Percentiles rank a stretch among this genome's conserved stretches.
Evolutionary conservation across 1,140 invertebrate species (phyloP).

Genomic region (Anastatus disparis): DNA sequence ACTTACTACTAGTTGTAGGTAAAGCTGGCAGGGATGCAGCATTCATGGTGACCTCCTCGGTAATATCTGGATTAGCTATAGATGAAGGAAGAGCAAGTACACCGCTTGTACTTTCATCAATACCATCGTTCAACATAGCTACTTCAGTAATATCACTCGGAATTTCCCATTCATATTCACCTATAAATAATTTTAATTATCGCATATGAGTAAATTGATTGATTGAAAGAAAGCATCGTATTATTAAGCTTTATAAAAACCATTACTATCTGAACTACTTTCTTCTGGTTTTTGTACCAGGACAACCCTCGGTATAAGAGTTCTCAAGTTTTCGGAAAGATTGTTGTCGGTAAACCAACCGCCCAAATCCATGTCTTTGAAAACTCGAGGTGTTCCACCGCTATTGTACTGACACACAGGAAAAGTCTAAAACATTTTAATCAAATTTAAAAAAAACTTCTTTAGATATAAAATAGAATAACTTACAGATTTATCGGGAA

Average conservation of each 20-base stretch:
- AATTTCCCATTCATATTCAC: conserved; percentile 63
- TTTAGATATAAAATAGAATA: too few species aligned
- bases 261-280: conserved; percentile 69
- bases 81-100: conserved; percentile 53
- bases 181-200: conserved; percentile 47
- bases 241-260: conserved; percentile 9
- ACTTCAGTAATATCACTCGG: conserved; percentile 59
- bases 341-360: conserved; percentile 83
- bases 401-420: conserved; percentile 60
- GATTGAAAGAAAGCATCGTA: too few species aligned
- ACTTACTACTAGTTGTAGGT: conserved; percentile 51
- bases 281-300: conserved; percentile 70
- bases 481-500: conserved; percentile 63
- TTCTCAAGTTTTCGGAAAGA: conserved; percentile 83
- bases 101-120: conserved; percentile 48
- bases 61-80: conserved; percentile 41
- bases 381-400: conserved; percentile 51
- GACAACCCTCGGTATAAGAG: conserved; percentile 75
- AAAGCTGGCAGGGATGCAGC: conserved; percentile 48
- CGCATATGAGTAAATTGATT: conserved; percentile 17
- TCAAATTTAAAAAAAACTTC: not conserved
- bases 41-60: conserved; percentile 28
- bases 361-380: conserved; percentile 73
- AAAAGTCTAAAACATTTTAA: conserved; percentile 53
- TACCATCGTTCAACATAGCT: conserved; percentile 59